Evolutionary conservation across 2,113 vertebrate species (phyloP), one percentile per base, ranked within the genome.

Genomic region (Gymnogyps californianus): DNA sequence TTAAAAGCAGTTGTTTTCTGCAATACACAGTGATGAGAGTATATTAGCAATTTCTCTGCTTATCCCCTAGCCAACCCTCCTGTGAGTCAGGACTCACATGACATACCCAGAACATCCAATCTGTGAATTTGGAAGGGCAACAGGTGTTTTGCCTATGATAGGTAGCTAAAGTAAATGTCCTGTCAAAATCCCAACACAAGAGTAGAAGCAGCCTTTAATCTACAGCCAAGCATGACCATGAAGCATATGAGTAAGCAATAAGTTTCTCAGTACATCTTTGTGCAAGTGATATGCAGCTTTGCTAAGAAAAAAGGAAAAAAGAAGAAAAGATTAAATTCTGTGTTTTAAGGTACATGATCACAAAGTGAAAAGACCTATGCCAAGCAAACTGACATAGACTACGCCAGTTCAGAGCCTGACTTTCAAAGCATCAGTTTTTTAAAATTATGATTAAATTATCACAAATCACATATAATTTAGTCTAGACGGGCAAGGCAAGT

Each of bases 51-150:
- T 92, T 89, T 92, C 49, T 69, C 66, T 36, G 42, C 46, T 25
- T 47, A 44, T 18, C 67, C 8, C 25, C 42, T 89, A 76, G 54
- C 61, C 54, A n/a, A 46, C 18, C 38, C 17, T 95, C 59, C 80
- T 77, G 55, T 55, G 98, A 96, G 98, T 98, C 98, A 98, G 67
- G 47, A 98, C 98, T 98, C 92, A 96, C 94, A 97, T 97, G 91
- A 97, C 96, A 98, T 95, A 98, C 96, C 96, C 97, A 98, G 97
- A 97, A 96, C 96, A 97, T 84, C 96, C 95, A 97, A 59, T 98
- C 98, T 98, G 97, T 98, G 96, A 97, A 98, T 98, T 98, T 96
- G 96, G 97, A 97, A 97, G 91, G 97, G 89, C 94, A 97, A 96
- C 61, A 91, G 88, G 96, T 94, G 95, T 96, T 97, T 70, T 90